Conservation (phyloP, 2,888 invertebrate genomes). For the Lasioglossum villosulum region DNA sequence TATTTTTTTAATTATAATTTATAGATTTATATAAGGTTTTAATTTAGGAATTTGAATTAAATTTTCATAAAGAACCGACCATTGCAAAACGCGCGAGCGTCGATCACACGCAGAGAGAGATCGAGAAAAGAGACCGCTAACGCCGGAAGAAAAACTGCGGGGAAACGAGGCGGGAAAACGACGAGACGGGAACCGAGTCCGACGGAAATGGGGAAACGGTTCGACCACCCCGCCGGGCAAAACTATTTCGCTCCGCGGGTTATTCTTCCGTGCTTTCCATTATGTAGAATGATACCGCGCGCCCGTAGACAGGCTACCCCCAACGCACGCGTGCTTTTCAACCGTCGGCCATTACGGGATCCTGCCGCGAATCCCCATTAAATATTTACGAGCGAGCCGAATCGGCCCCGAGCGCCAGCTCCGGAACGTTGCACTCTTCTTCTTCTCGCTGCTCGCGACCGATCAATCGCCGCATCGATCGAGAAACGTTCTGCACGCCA, state of each 20-base stretch:
- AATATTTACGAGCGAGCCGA: conserved; percentile 71
- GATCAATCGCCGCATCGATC: conserved; percentile 32
- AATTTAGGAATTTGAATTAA: too few species aligned
- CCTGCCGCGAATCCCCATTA: conserved; percentile 68
- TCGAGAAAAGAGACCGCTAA: background rate
- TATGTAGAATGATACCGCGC: conserved; percentile 34
- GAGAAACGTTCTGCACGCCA: background rate
- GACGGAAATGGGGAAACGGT: conserved; percentile 3
- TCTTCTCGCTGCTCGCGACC: conserved; percentile 32
- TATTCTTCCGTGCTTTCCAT: conserved; percentile 48
- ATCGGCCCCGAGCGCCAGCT: conserved; percentile 56
- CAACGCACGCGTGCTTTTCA: conserved; percentile 35
- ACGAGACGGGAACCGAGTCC: background rate
- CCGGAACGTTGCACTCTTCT: conserved; percentile 36
- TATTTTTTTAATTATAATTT: too few species aligned
- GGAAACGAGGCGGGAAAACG: background rate
- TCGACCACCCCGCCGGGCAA: background rate
- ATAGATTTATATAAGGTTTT: too few species aligned
- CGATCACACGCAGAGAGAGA: background rate
- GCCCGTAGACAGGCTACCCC: background rate
- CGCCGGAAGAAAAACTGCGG: background rate
- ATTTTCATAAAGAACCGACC: too few species aligned
- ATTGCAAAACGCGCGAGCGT: background rate
- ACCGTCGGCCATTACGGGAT: conserved; percentile 48
- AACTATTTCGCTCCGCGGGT: conserved; percentile 33